Base-by-base conservation (phyloP, 2,113 vertebrate genomes). In the Podarcis raffonei region DNA sequence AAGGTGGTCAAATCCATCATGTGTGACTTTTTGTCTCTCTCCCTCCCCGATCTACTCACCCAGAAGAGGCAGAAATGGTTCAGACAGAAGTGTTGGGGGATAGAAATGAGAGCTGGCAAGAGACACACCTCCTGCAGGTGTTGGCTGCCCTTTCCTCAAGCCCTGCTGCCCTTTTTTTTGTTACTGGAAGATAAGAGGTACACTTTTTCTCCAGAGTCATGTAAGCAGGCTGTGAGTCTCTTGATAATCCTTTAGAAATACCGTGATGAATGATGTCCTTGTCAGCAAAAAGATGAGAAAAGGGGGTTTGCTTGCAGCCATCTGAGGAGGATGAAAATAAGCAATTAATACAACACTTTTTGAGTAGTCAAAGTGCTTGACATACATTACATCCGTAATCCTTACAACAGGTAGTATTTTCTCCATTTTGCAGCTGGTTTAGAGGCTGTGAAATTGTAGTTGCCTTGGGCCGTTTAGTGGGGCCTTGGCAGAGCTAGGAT, bases 1-100 rank as follows among this genome's bases (percentile, higher is more conserved):
- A 96, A 96, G 93, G 96, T 94, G 93, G 81, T 95, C 82, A 27
- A 93, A 97, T 97, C 96, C 95, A 97, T 97, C 97, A 97, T 94
- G 59, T 77, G 88, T 84, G 96, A 93, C 95, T 96, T 94, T 95
- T 90, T 15, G 83, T 93, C 85, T 87, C 68, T 76, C 59, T 57
- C 59, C 5, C 12, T 20, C 22, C 57, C 13, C 35, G 4, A 27
- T 53, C 48, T 53, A 53, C 48, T 53, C 78, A 22, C 57, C 42
- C 12, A 25, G 89, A 90, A 92, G 89, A 92, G 48, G 92, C 90
- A 86, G 72, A 84, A 90, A 89, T 85, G 74, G 93, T 93, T 91
- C 84, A 59, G 89, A 27, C 20, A 68, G 59, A 82, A 20, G 59
- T 77, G 81, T 88, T 32, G 35, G 0, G 0, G 81, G 75, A 87